Evolutionary conservation across 1,140 invertebrate species (phyloP).

Genomic region (Papilio machaon): DNA sequence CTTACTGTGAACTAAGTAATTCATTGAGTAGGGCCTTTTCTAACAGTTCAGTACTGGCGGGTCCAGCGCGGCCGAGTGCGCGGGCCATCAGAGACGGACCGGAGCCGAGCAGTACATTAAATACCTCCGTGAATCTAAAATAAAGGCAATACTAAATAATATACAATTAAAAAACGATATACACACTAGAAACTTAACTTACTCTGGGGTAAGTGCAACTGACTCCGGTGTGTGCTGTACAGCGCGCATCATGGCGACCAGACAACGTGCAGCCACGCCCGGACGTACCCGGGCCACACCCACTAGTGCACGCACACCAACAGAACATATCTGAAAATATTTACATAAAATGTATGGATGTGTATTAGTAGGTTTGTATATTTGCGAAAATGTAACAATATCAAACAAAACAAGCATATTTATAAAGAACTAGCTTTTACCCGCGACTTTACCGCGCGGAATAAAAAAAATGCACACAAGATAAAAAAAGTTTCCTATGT

Average conservation of each 20-base stretch:
- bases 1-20: conserved; percentile 40
- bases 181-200: no score
- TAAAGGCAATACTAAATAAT: background rate
- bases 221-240: conserved; percentile 68
- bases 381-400: background rate
- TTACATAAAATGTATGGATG: background rate
- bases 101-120: conserved; percentile 51
- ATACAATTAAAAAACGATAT: background rate
- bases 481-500: no score
- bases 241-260: conserved; percentile 55
- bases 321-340: conserved; percentile 57
- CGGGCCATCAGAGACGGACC: conserved; percentile 60
- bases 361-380: no score
- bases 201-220: conserved; percentile 63
- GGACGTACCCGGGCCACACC: conserved; percentile 46
- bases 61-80: conserved; percentile 58
- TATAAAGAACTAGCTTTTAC: conserved; percentile 46
- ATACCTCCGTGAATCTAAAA: conserved; percentile 61
- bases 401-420: conserved; percentile 38
- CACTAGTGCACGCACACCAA: conserved; percentile 54
- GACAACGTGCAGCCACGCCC: conserved; percentile 54
- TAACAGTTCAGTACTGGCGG: conserved; percentile 50
- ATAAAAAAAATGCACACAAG: conserved; percentile 34
- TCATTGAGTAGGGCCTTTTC: conserved; percentile 53
- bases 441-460: conserved; percentile 19